Base-by-base conservation (phyloP, 1,140 invertebrate species). In the Hormaphis cornu region DNA sequence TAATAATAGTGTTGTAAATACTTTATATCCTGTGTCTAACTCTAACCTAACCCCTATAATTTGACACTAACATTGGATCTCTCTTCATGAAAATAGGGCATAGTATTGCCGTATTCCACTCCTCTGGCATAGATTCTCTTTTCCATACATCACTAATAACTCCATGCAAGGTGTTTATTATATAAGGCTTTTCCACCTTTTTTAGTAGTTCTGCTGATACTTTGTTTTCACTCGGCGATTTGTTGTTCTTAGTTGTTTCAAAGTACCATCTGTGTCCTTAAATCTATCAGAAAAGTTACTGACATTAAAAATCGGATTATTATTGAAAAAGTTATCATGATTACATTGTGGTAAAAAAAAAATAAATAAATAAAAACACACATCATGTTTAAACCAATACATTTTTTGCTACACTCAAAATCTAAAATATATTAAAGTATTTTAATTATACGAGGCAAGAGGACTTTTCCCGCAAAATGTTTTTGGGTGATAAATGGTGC, bases 41-140 rank as follows among this genome's bases (percentile, higher is more conserved):
- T 69, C 20, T 50, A 18, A 70, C n/a, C 40, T 71, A n/a, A n/a
- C 59, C 70, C 33, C 58, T 66, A 48, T 71, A 71, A 35, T 69
- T 71, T 50, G 46, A 50, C 22, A 46, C 18, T 48, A 69, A 59
- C 8, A 24, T 66, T 48, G 52, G 66, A 53, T 37, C 40, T 50
- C 70, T 50, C 66, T 71, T 71, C 52, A 69, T 71, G 33, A 50
- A 42, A 16, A 71, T 42, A n/a, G 58, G 70, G 28, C 66, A 59
- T 22, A 71, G 48, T 30, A 71, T 28, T 24, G 59, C 70, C 26
- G 46, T 63, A 50, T 71, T 71, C 70, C 59, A 71, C 18, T 66
- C 71, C 9, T 69, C 56, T 46, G 42, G 42, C 42, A 46, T 46
- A 46, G 42, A n/a, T 35, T 56, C 26, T 9, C 14, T 28, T 56